These are phyloP conservation scores for Drosophila suboccidentalis DNA, from an alignment of 2,888 invertebrate species.

Conservation along the genomic window DNA sequence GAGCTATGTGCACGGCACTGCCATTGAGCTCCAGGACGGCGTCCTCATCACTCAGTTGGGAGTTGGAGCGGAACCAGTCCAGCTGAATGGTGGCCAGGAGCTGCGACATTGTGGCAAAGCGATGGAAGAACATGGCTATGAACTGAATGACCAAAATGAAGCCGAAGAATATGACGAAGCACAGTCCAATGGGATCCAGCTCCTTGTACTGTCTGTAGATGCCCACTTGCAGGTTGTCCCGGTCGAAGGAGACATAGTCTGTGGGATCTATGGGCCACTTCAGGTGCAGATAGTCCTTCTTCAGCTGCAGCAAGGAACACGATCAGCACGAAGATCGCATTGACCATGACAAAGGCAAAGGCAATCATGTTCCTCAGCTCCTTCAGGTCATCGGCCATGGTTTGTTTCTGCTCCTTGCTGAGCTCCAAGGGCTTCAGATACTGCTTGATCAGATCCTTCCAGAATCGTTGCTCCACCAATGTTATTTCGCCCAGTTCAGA, in stretches of 20 bases:
- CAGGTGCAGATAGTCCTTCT: conserved; percentile 89
- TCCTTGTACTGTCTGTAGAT: conserved; percentile 88
- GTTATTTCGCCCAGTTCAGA: conserved; percentile 89
- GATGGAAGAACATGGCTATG: conserved; percentile 91
- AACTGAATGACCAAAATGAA: conserved; percentile 90
- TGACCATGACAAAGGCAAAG: conserved; percentile 91
- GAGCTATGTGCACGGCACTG: conserved; percentile 88
- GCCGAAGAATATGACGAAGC: conserved; percentile 91
- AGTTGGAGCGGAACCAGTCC: conserved; percentile 84
- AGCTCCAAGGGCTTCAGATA: conserved; percentile 91
- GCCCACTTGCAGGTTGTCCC: conserved; percentile 85
- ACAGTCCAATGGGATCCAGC: conserved; percentile 91
- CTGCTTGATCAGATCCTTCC: conserved; percentile 91
- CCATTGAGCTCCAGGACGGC: conserved; percentile 87
- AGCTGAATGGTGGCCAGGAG: conserved; percentile 90
- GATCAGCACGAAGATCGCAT: conserved; percentile 91
- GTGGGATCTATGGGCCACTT: conserved; percentile 89
- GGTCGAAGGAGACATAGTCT: conserved; percentile 86
- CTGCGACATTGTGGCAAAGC: conserved; percentile 91
- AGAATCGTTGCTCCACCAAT: conserved; percentile 90
- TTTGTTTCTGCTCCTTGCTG: conserved; percentile 87
- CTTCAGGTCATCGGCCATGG: conserved; percentile 83
- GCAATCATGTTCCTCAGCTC: conserved; percentile 89
- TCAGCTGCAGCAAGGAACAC: conserved; percentile 91
- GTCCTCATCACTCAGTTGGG: conserved; percentile 80